Percentiles rank a stretch among this genome's conserved stretches.
These are phyloP conservation scores for Ornithoptera alexandrae DNA, from an alignment of 2,888 invertebrate genomes.

Conservation along the genomic window DNA sequence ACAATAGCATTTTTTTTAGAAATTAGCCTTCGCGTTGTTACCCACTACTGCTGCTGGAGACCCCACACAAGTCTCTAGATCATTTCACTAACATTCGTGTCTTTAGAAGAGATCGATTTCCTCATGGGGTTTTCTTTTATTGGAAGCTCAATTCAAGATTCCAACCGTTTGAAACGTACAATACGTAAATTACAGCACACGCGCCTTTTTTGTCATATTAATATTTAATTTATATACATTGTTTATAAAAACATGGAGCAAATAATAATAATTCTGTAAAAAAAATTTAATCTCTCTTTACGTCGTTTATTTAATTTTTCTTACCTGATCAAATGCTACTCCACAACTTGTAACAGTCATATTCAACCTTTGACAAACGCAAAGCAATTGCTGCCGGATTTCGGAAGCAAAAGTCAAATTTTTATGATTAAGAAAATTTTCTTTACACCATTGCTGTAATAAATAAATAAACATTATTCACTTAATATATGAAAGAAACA, in stretches of 20 bases:
- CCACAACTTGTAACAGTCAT: conserved; percentile 84
- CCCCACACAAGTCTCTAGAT: no score
- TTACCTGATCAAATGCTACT: conserved; percentile 80
- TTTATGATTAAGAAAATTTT: conserved; percentile 91
- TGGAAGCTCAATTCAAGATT: background rate
- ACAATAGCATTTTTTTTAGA: background rate
- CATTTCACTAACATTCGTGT: no score
- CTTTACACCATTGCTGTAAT: conserved; percentile 90
- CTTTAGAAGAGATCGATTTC: background rate
- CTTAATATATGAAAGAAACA: background rate
- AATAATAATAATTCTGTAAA: no score
- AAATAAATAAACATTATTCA: conserved; percentile 12
- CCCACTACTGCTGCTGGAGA: no score
- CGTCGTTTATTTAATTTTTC: background rate
- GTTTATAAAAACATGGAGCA: no score
- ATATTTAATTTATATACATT: no score
- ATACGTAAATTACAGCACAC: no score
- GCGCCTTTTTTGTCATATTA: no score
- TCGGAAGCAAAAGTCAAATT: conserved; percentile 90
- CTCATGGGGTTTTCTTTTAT: background rate
- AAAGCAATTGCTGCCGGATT: conserved; percentile 88
- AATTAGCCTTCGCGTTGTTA: background rate
- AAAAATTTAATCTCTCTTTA: no score
- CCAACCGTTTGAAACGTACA: no score
- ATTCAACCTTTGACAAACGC: conserved; percentile 83